Evolutionary conservation across 2,888 invertebrate genomes (phyloP), one percentile per base, ranked within the genome.

Genomic region (Bruchidius siliquastri): DNA sequence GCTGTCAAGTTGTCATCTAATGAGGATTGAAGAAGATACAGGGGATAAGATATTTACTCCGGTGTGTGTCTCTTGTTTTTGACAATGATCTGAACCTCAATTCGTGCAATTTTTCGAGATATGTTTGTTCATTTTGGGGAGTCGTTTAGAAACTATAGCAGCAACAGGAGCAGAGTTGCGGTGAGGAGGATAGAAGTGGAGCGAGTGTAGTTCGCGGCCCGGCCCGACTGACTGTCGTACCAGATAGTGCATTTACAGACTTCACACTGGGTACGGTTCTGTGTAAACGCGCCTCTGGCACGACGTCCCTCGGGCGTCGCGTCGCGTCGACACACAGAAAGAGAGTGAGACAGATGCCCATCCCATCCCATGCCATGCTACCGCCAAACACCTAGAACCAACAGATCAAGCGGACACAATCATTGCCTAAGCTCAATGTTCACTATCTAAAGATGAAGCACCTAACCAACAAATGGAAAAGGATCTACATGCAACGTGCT

Each of bases 161-260:
- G 49, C 49, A 49, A 13, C 49, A 49, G 49, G 3, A 13, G 49
- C 49, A 13, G 26, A 2, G 49, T 49, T 13, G 6, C 49, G 49
- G 20, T 8, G 22, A 8, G 20, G 68, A 10, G 2, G 20, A 68
- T 3, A 10, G 20, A 68, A 13, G 68, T 21, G 8, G 10, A 21
- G 68, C 1, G 68, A 4, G 68, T 2, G 76, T 79, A 49, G 49
- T 13, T 26, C 74, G 83, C 77, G 78, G 88, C 90, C 88, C 77
- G 78, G 88, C 90, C 88, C 89, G 88, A 89, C 91, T 92, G 94
- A 92, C 93, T 96, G 96, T 95, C 96, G 97, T 97, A 97, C 97
- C 96, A 97, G 96, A 97, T 96, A 96, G 97, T 97, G 97, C 97
- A 97, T 97, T 97, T 97, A 97, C 97, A 97, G 92, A 83, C 81